Percentiles rank a stretch among this genome's conserved stretches.
These are phyloP conservation scores for Chymomyza costata DNA, from an alignment of 1,140 invertebrate species.

Conservation along the genomic window DNA sequence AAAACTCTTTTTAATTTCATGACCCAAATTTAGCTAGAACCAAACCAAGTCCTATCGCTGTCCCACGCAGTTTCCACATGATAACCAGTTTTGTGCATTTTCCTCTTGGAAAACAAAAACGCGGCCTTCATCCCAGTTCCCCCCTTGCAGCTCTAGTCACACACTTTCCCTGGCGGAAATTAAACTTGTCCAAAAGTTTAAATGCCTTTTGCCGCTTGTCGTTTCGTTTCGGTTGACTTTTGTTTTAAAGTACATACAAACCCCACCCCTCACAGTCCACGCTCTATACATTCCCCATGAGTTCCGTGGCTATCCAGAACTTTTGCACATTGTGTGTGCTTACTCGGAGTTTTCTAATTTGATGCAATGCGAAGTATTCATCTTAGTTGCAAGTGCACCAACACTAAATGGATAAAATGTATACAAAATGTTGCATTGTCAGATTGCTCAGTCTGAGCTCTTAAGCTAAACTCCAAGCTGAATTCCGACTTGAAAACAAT, in stretches of 20 bases:
- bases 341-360: conserved; percentile 53
- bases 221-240: conserved; percentile 57
- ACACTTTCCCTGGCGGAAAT: conserved; percentile 57
- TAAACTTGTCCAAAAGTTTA: conserved; percentile 71
- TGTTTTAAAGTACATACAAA: conserved; percentile 51
- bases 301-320: neutral
- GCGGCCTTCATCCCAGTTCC: no score
- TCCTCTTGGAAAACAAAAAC: conserved; percentile 8
- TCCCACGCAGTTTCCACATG: neutral
- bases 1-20: no score
- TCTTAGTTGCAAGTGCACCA: conserved; percentile 1
- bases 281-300: neutral
- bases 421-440: neutral
- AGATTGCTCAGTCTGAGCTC: no score
- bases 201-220: conserved; percentile 65
- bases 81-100: neutral
- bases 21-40: no score
- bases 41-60: no score
- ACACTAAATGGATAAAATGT: neutral
- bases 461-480: no score
- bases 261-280: conserved; percentile 8
- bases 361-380: conserved; percentile 48
- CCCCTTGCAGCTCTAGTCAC: no score
- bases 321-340: conserved; percentile 16
- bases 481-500: no score